These are phyloP conservation scores for Drosophila rellima DNA, from an alignment of 2,888 invertebrate species.

Conservation along the genomic window DNA sequence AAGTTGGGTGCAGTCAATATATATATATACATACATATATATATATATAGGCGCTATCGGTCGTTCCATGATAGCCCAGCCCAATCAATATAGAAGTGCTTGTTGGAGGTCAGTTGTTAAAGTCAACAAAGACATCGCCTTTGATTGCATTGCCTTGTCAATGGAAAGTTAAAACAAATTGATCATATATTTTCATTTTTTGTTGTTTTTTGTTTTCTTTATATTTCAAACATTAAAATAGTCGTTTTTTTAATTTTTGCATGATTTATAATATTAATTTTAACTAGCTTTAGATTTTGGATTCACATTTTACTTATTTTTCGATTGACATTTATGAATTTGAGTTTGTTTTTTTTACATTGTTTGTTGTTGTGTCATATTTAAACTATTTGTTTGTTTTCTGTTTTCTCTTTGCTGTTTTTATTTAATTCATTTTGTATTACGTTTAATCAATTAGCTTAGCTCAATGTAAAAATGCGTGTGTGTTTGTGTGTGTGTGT, in stretches of 20 bases:
- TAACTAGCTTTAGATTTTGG: constrained; percentile 78
- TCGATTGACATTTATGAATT: constrained; percentile 72
- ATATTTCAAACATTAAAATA: constrained; percentile 83
- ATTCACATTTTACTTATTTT: constrained; percentile 51
- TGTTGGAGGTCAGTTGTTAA: constrained; percentile 83
- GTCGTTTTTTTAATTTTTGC: constrained; percentile 62
- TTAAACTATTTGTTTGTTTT: constrained; percentile 54
- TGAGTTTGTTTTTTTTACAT: constrained; percentile 72
- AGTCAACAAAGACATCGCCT: constrained; percentile 59
- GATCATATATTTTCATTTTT: constrained; percentile 27
- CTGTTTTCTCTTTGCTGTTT: constrained; percentile 2
- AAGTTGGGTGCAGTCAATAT: constrained; percentile 27
- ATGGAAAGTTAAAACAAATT: constrained; percentile 66
- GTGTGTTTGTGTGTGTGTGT: constrained; percentile 42
- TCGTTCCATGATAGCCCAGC: constrained; percentile 65
- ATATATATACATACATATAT: background rate
- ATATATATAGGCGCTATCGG: constrained; percentile 60
- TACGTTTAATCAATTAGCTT: constrained; percentile 78
- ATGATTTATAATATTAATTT: constrained; percentile 76
- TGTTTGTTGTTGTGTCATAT: constrained; percentile 48
- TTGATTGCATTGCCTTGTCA: constrained; percentile 45
- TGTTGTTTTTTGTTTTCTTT: constrained; percentile 57
- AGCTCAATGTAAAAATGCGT: constrained; percentile 78
- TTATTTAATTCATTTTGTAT: constrained; percentile 43
- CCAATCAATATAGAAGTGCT: constrained; percentile 76